phyloP scores from a whole-genome alignment of 2,113 vertebrate genomes.

The Callionymus lyra region DNA sequence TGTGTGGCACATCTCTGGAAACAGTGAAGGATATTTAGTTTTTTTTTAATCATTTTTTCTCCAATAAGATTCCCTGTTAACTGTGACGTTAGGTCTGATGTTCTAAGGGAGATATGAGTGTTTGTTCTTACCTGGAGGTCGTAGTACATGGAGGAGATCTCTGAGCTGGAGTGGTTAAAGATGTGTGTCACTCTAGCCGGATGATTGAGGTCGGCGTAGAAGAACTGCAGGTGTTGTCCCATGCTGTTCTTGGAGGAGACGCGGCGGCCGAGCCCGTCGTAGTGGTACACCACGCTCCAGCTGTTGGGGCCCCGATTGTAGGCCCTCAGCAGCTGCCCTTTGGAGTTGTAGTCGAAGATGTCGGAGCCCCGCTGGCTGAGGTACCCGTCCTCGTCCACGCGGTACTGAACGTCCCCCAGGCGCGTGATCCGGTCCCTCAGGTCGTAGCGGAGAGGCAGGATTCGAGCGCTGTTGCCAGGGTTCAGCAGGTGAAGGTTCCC shows the following conservation, averaged over 20 bases:
- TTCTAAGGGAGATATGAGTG: too few species aligned
- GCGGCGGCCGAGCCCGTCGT: conserved; percentile 85
- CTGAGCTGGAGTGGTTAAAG: conserved; percentile 97
- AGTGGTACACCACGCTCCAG: conserved; percentile 94
- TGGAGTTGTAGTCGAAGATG: conserved; percentile 95
- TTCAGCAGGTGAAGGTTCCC: conserved; percentile 94
- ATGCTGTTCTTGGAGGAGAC: conserved; percentile 93
- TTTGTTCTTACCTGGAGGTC: conserved; percentile 82
- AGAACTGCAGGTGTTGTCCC: conserved; percentile 95
- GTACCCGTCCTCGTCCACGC: conserved; percentile 89
- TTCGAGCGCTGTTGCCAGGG: conserved; percentile 85
- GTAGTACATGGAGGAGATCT: conserved; percentile 94
- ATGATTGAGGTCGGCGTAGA: conserved; percentile 94
- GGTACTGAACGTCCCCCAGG: conserved; percentile 90
- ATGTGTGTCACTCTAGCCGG: conserved; percentile 89
- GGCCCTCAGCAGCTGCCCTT: conserved; percentile 85
- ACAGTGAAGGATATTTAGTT: too few species aligned
- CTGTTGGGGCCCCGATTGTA: conserved; percentile 83
- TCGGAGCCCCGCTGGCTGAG: conserved; percentile 87
- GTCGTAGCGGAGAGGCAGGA: conserved; percentile 92
- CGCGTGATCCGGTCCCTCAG: conserved; percentile 92
- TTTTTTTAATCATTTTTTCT: too few species aligned
- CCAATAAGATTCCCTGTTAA: too few species aligned
- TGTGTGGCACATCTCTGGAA: too few species aligned
- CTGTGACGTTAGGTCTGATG: too few species aligned